Conservation (phyloP, 37 sponge, comb jelly and placozoan species). For the Dysidea cf. avara region DNA sequence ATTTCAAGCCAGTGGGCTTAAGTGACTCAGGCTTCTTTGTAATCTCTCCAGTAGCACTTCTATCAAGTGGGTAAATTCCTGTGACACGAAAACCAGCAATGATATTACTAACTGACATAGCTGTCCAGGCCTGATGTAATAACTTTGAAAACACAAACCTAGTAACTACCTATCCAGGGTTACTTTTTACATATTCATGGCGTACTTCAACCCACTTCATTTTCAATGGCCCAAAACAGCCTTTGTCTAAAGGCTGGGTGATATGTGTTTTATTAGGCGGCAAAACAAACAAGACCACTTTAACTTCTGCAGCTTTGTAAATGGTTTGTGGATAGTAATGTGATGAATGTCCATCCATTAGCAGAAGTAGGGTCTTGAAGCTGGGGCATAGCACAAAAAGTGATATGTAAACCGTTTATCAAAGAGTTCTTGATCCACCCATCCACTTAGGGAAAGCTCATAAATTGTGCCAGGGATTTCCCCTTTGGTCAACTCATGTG, state of each 20-base stretch:
- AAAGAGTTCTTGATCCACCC: conserved; percentile 37
- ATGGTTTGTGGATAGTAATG: conserved; percentile 8
- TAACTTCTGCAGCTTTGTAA: conserved; percentile 3
- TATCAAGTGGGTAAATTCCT: conserved; percentile 4
- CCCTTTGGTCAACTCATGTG: conserved; percentile 2
- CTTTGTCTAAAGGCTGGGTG: conserved; percentile 25
- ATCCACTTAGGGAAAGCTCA: conserved; percentile 41
- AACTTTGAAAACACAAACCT: not conserved
- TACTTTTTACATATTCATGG: not conserved
- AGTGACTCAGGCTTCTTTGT: too few species aligned
- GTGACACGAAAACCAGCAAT: not conserved
- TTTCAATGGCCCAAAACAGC: conserved; percentile 32
- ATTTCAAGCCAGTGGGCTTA: too few species aligned
- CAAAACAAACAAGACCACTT: conserved; percentile 7
- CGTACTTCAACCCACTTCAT: conserved; percentile 14
- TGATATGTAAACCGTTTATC: conserved; percentile 9
- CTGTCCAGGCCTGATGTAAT: conserved; percentile 1
- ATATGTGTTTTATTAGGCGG: conserved; percentile 23
- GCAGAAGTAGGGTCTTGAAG: conserved; percentile 1
- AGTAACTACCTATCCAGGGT: not conserved
- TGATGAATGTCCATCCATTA: conserved; percentile 36
- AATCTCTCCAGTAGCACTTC: not conserved
- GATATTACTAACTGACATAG: conserved; percentile 9
- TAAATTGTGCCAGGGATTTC: conserved; percentile 54
- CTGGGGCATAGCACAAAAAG: conserved; percentile 13